Percentiles rank a stretch among this genome's conserved stretches.
Conservation (phyloP, 2,888 invertebrate species). For the Acanthosoma haemorrhoidale region DNA sequence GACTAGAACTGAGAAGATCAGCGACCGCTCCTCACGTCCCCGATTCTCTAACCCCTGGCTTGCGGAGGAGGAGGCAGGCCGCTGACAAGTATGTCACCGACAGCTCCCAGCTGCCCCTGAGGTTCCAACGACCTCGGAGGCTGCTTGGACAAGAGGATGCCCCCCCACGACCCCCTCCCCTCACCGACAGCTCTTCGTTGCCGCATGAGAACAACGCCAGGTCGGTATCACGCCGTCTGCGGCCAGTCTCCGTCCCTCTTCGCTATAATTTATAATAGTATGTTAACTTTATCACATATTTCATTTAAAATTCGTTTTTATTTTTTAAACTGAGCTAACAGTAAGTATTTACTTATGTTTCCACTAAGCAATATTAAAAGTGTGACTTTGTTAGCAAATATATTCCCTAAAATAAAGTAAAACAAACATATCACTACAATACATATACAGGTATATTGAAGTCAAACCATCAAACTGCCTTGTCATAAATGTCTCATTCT, state of each 20-base stretch:
- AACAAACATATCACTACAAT: no score
- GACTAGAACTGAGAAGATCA: constrained; percentile 45
- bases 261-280: constrained; percentile 19
- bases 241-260: constrained; percentile 6
- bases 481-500: no score
- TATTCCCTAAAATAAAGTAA: no score
- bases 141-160: constrained; percentile 31
- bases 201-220: constrained; percentile 43
- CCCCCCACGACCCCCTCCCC: constrained; percentile 39
- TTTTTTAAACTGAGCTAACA: no score
- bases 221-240: constrained; percentile 33
- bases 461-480: no score
- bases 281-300: not conserved
- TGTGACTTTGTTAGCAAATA: no score
- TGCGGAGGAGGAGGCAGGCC: constrained; percentile 68
- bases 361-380: no score
- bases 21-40: constrained; percentile 48
- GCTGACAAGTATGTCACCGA: constrained; percentile 80
- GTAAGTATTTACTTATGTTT: no score
- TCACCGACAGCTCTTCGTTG: constrained; percentile 21
- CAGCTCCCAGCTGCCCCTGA: constrained; percentile 62
- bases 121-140: constrained; percentile 42
- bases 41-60: constrained; percentile 55
- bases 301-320: not conserved
- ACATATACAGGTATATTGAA: no score